A percentile compares a stretch with the other conserved stretches of the same genome.
phyloP scores from a whole-genome alignment of 2,113 vertebrate species.

The Perca fluviatilis region DNA sequence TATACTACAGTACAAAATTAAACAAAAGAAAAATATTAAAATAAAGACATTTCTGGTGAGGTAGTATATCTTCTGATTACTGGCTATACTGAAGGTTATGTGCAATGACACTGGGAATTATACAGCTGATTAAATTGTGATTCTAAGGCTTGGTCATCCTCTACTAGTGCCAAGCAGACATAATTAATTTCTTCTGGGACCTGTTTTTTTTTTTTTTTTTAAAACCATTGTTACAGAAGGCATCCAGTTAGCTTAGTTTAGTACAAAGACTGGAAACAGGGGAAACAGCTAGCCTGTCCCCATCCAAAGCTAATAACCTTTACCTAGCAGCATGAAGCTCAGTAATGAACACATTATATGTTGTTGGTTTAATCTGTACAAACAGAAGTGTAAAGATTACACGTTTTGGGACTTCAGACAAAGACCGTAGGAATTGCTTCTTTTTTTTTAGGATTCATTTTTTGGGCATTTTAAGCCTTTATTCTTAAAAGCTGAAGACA shows the following conservation, averaged over 20 bases:
- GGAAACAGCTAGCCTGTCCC: not conserved
- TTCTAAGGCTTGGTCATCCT: not conserved
- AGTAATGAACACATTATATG: not conserved
- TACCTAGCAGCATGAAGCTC: not conserved
- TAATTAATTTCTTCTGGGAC: not conserved
- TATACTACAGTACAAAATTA: not conserved
- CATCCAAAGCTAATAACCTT: not conserved
- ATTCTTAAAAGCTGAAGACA: too few species aligned
- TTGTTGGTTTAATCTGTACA: not conserved
- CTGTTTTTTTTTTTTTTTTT: not conserved
- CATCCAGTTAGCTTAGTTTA: not conserved
- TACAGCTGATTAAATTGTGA: slow-evolving; percentile 3
- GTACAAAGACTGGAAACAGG: slow-evolving; percentile 2
- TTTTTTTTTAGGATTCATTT: too few species aligned
- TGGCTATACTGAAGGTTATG: not conserved
- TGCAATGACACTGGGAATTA: not conserved
- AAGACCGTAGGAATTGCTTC: too few species aligned
- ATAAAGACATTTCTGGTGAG: not conserved
- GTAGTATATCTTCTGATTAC: not conserved
- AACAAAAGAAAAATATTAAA: not conserved
- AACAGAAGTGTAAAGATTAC: not conserved
- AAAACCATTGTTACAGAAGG: not conserved
- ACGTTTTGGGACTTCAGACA: not conserved
- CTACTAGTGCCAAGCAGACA: not conserved
- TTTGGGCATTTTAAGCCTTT: too few species aligned